Base-by-base conservation (phyloP, 1,140 invertebrate species). In the Babylonia areolata region DNA sequence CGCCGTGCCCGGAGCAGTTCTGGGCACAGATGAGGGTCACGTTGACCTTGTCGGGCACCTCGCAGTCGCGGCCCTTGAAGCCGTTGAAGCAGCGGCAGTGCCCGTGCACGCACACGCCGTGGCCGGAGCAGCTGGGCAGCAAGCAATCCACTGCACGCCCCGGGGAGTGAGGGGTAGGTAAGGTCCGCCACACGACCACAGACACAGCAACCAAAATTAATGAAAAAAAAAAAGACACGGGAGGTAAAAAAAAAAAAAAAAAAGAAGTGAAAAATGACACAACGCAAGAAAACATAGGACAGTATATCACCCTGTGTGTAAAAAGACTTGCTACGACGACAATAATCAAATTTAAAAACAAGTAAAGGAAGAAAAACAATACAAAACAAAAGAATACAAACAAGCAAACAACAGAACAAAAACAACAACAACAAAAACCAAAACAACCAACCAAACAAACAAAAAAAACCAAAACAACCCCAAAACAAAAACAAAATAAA, bases 41-140 rank as follows among this genome's bases (percentile, higher is more conserved):
- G 92, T 98, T 97, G 92, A 99, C 97, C 95, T 97, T 97, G 87
- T 97, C 96, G 46, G 97, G 97, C 86, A 99, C 96, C 81, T 96
- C 97, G 94, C 99, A 99, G 91, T 99, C 98, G 0, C 95, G 91
- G 0, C 99, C 99, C 93, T 98, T 97, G 97, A 97, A 99, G 1
- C 99, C 99, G 92, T 98, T 98, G 93, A 99, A 99, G 94, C 99
- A 99, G 51, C 98, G 96, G 94, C 99, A 99, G n/a, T 96, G 95
- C 3, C 99, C 99, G 88, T 98, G 97, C 17, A 98, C 96, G 94
- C 99, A 99, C 90, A 98, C 98, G 23, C 99, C 99, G 92, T 99
- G 98, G 20, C 97, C 97, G 0, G 97, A 98, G 93, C 99, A 99
- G 71, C 97, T 98, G 1, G 98, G 97, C 94, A 91, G 81, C 69